Conservation (phyloP, 1,140 invertebrate species). For the Parasteatoda tepidariorum region DNA sequence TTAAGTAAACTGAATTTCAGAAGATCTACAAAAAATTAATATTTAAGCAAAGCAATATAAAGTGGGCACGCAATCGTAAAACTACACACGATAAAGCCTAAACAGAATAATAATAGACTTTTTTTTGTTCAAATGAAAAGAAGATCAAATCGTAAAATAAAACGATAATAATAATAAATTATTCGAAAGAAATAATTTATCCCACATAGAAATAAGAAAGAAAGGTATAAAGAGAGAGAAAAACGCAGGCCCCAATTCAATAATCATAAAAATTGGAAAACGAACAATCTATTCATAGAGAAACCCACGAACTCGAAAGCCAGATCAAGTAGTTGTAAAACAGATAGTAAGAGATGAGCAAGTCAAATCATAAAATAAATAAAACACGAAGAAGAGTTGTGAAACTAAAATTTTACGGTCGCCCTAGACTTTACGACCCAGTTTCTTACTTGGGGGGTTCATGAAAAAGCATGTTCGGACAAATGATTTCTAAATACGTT, state of each 20-base stretch:
- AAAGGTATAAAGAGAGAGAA: neutral
- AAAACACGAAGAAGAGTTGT: constrained; percentile 15
- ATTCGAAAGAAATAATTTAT: constrained; percentile 40
- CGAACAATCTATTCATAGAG: neutral
- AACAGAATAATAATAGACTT: too few species aligned
- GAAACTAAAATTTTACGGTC: constrained; percentile 57
- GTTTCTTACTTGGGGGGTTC: constrained; percentile 38
- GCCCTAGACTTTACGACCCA: constrained; percentile 41
- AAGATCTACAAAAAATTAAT: too few species aligned
- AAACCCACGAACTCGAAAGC: constrained; percentile 25
- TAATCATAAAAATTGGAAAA: constrained; percentile 47
- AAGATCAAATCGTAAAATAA: neutral
- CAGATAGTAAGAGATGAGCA: constrained; percentile 31
- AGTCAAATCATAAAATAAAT: constrained; percentile 24
- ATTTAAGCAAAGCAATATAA: too few species aligned
- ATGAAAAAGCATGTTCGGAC: constrained; percentile 47
- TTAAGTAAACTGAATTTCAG: too few species aligned
- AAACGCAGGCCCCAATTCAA: neutral
- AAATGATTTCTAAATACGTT: constrained; percentile 60
- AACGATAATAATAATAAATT: constrained; percentile 48
- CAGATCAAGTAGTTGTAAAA: constrained; percentile 55
- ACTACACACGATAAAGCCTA: too few species aligned
- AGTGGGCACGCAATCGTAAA: too few species aligned
- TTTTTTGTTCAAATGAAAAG: too few species aligned
- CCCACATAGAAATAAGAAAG: neutral